These are phyloP conservation scores for Lasioglossum lativentre DNA, from an alignment of 2,888 invertebrate species.

Conservation along the genomic window DNA sequence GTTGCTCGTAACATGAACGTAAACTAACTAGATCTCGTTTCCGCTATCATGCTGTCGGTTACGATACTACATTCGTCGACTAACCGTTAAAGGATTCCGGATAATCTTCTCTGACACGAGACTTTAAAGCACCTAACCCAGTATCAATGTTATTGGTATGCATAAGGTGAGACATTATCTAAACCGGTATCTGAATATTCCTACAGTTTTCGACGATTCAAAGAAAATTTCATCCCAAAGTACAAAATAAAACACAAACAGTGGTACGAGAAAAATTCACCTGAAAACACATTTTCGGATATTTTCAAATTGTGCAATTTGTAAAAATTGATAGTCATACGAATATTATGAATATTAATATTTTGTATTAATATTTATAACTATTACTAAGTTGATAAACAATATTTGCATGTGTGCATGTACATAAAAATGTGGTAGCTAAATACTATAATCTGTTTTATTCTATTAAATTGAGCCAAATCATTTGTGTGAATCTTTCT, in stretches of 20 bases:
- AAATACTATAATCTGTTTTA: neutral
- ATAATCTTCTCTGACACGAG: slow-evolving; percentile 38
- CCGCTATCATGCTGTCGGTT: slow-evolving; percentile 47
- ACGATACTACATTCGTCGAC: slow-evolving; percentile 35
- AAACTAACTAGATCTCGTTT: slow-evolving; percentile 52
- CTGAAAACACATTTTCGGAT: neutral
- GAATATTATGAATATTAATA: too few relatives aligned
- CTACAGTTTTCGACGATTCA: neutral
- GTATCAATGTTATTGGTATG: slow-evolving; percentile 26
- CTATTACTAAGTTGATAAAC: neutral
- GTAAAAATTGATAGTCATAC: neutral
- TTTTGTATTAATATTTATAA: neutral
- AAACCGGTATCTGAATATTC: neutral
- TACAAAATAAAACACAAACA: neutral
- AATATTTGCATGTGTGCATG: neutral
- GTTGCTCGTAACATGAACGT: slow-evolving; percentile 54
- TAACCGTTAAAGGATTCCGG: slow-evolving; percentile 36
- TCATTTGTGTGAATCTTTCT: too few relatives aligned
- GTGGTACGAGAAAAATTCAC: neutral
- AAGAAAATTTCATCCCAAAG: neutral
- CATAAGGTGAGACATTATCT: neutral
- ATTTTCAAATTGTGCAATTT: neutral
- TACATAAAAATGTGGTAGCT: too few relatives aligned
- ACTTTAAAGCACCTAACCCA: slow-evolving; percentile 34
- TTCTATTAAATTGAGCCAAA: neutral